Evolutionary conservation across 2,797 vertebrate species (phyloP), one percentile per base, ranked within the genome.

Genomic region (Coreius guichenoti): DNA sequence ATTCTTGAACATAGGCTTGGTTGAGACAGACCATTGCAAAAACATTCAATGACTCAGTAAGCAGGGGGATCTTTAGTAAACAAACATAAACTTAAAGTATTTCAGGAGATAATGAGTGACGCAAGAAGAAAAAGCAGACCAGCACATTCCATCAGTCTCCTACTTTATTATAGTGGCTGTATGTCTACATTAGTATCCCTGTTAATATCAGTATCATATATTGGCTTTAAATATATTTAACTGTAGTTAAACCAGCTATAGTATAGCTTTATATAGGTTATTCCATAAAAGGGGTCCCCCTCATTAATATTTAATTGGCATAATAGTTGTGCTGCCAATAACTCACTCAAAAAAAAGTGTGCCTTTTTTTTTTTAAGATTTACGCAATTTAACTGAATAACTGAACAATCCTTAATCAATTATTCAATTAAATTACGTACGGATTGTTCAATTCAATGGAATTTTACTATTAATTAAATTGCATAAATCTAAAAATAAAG

Each of bases 1-100:
- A 89, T 56, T 83, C 80, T 75, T 76, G 26, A 65, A 51, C 78
- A 78, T 5, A 84, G 39, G 49, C 58, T 69, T 47, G 75, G 67
- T 47, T 69, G 47, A 77, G 23, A 77, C 61, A 83, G 72, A 77
- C 23, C 58, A 56, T 39, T 56, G 45, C 63, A 56, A 13, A 65
- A 77, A 43, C 12, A 69, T 49, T 29, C 2, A 63, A 47, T 56
- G 21, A 69, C 58, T 45, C 73, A 49, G 67, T 54, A 31, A 77
- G n/a, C 4, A 16, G 17, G 68, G 23, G 5, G 3, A 54, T 33
- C n/a, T 21, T 80, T 5, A 80, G 19, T 31, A 65, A 56, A 36
- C 81, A 76, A 13, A 21, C n/a, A 31, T 12, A 39, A 23, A 56
- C 14, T 26, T 21, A 31, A 49, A 23, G 49, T n/a, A 58, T 31